phyloP scores from a whole-genome alignment of 1,140 invertebrate species.

The Eurosta solidaginis region DNA sequence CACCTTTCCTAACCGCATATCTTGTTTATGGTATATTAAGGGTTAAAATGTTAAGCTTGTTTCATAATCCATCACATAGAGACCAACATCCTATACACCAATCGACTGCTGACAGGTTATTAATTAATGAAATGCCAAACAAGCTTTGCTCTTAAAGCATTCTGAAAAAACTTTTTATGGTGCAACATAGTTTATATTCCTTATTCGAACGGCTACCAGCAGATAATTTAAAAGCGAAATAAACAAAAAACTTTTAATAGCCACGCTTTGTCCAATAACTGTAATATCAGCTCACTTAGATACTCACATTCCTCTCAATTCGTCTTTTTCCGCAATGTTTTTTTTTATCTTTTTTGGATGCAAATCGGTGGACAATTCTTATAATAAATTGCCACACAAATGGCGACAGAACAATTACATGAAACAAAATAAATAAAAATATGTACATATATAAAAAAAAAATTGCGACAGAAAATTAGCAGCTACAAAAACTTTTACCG shows the following conservation, averaged over 20 bases:
- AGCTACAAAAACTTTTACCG: not conserved
- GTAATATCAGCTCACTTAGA: not conserved
- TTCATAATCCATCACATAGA: no score
- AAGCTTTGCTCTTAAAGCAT: not conserved
- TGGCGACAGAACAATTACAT: constrained; percentile 14
- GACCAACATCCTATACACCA: not conserved
- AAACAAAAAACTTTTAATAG: not conserved
- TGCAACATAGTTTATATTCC: not conserved
- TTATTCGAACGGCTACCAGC: not conserved
- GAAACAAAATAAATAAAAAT: not conserved
- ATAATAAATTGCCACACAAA: constrained; percentile 16
- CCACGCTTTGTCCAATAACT: not conserved
- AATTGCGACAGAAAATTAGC: no score
- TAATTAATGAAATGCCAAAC: constrained; percentile 24
- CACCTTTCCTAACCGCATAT: no score
- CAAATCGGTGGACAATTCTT: constrained; percentile 3
- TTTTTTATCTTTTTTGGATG: no score
- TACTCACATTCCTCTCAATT: not conserved
- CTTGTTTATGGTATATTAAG: no score
- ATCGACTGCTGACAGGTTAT: constrained; percentile 2
- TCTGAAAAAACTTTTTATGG: not conserved
- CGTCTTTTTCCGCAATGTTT: not conserved
- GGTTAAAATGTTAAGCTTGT: no score
- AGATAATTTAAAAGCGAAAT: not conserved
- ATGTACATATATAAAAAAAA: not conserved